Evolutionary conservation across 2,797 vertebrate genomes (phyloP), one percentile per base, ranked within the genome.

Genomic region (Catostomus latipinnis): DNA sequence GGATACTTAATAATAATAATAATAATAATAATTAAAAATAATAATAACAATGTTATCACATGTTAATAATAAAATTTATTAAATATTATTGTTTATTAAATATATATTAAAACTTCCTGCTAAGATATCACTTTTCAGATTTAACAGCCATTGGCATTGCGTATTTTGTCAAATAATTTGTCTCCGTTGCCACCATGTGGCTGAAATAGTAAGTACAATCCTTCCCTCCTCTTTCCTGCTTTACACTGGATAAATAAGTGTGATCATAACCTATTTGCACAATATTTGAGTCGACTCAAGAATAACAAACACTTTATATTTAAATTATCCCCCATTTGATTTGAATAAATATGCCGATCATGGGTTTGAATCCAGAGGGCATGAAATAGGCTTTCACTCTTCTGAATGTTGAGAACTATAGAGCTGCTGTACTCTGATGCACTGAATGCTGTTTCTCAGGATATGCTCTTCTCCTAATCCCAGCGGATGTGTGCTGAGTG

Each of bases 171-270:
- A 45, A 70, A 70, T n/a, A 53, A 16, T 53, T 56, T 72, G 85
- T 62, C 57, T 79, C 74, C 87, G 85, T 71, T 87, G 74, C 89
- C 89, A 86, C 83, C 92, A 92, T 58, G 86, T 92, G 93, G 87
- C 14, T 60, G 70, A 54, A 1, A 7, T 45, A 49, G 16, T 2
- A 82, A 52, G 11, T 34, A 14, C 12, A 11, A 4, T n/a, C 46
- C 1, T 54, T 57, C 2, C 14, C 1, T 48, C 16, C 5, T 56
- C 0, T 52, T 52, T 46, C 1, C 5, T 34, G 9, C 45, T 72
- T 53, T 8, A 53, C 4, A 13, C 53, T 49, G 13, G 13, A 61
- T 52, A 9, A 52, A 61, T 50, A 49, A 69, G 13, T 65, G 14
- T 43, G 56, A 52, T 77, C 13, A 67, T 45, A 60, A 16, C 16